A percentile compares a stretch with the other conserved stretches of the same genome.
Evolutionary conservation across 2,888 invertebrate species (phyloP).

Genomic region (Brenthis ino): DNA sequence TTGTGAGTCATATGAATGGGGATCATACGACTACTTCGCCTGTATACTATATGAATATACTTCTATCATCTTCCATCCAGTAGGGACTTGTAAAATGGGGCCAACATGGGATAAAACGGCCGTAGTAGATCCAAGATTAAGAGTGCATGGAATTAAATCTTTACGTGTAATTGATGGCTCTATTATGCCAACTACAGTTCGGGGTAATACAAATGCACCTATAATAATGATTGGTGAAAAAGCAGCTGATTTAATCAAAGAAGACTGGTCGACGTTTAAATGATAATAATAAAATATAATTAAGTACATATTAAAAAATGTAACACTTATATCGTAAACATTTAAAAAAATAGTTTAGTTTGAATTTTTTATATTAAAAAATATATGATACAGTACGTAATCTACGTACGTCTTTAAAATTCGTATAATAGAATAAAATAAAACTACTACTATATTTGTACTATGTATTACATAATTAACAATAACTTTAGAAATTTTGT

Average conservation of each 20-base stretch:
- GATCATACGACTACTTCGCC: slow-evolving; percentile 84
- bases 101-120: slow-evolving; percentile 82
- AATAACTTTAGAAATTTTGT: too few species aligned
- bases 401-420: too few species aligned
- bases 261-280: slow-evolving; percentile 55
- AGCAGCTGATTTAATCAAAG: slow-evolving; percentile 89
- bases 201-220: slow-evolving; percentile 92
- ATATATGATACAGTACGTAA: too few species aligned
- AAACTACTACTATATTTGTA: too few species aligned
- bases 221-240: slow-evolving; percentile 94
- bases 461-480: too few species aligned
- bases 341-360: too few species aligned
- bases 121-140: slow-evolving; percentile 85
- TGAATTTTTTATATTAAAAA: too few species aligned
- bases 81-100: slow-evolving; percentile 88
- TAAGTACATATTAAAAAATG: too few species aligned
- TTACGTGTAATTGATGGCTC: slow-evolving; percentile 87
- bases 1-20: slow-evolving; percentile 81
- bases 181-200: slow-evolving; percentile 84
- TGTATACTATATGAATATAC: slow-evolving; percentile 86
- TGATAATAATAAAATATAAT: too few species aligned
- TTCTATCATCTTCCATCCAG: slow-evolving; percentile 86
- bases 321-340: too few species aligned
- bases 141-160: slow-evolving; percentile 83
- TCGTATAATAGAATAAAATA: too few species aligned